Evolutionary conservation across 2,888 invertebrate genomes (phyloP).

Genomic region (Dromius quadrimaculatus): DNA sequence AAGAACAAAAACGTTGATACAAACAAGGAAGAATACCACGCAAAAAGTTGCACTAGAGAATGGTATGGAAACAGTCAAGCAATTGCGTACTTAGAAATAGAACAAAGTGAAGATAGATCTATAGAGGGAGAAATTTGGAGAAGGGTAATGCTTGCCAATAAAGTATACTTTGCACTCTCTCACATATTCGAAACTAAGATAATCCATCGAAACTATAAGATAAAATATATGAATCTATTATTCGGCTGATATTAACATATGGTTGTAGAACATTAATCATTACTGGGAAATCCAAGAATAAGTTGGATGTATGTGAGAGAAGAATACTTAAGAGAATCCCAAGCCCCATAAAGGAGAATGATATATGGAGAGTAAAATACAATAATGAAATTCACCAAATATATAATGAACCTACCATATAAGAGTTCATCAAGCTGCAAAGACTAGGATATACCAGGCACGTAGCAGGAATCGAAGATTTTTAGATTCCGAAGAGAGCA

Average conservation of each 20-base stretch:
- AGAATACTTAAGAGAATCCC: slow-evolving; percentile 26
- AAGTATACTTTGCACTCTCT: not conserved
- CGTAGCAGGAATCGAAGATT: not conserved
- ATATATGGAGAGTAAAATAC: slow-evolving; percentile 37
- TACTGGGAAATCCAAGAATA: slow-evolving; percentile 5
- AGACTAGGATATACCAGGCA: slow-evolving; percentile 15
- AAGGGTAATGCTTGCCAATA: not conserved
- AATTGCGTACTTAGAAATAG: not conserved
- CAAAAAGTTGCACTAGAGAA: not conserved
- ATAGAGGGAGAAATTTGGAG: not conserved
- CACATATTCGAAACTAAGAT: not conserved
- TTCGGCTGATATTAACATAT: not conserved
- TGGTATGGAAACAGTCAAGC: not conserved
- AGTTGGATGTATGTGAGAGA: slow-evolving; percentile 27
- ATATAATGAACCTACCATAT: slow-evolving; percentile 1
- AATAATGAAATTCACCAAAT: slow-evolving; percentile 24
- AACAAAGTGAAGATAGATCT: not conserved
- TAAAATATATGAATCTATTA: not conserved
- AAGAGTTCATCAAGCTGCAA: slow-evolving; percentile 3
- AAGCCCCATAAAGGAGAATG: slow-evolving; percentile 18
- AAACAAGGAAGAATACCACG: too few species aligned
- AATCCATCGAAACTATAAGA: not conserved
- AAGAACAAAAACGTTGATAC: too few species aligned
- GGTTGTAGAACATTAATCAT: not conserved
- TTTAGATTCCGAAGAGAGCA: not conserved